These are phyloP conservation scores for Dryobotodes eremita DNA, from an alignment of 2,888 invertebrate genomes.

Conservation along the genomic window DNA sequence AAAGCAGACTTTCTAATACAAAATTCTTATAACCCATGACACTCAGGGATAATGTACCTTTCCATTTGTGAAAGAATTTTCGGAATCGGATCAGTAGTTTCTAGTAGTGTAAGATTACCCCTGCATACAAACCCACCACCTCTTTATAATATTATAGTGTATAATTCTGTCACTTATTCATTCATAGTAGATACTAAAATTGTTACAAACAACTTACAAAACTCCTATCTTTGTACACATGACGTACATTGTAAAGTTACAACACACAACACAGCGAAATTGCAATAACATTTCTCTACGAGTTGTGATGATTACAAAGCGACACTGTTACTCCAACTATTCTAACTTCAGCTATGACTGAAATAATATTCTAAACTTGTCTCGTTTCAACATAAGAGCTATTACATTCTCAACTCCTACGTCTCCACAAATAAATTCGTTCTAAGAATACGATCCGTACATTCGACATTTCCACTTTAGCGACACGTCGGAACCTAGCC, in stretches of 20 bases:
- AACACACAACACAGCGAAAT: slow-evolving; percentile 27
- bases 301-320: slow-evolving; percentile 52
- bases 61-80: background rate
- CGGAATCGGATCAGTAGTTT: background rate
- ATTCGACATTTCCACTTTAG: slow-evolving; percentile 63
- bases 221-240: background rate
- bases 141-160: background rate
- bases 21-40: background rate
- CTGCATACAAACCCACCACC: background rate
- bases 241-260: slow-evolving; percentile 35
- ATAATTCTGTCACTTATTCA: background rate
- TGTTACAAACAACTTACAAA: slow-evolving; percentile 2
- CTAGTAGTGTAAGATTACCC: too few relatives aligned
- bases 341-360: slow-evolving; percentile 44
- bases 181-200: background rate
- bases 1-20: background rate
- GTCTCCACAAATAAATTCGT: slow-evolving; percentile 56
- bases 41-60: background rate
- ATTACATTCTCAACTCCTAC: slow-evolving; percentile 24
- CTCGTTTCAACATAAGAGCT: slow-evolving; percentile 36
- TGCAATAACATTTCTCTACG: slow-evolving; percentile 49
- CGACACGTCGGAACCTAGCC: slow-evolving; percentile 57
- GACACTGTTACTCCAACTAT: slow-evolving; percentile 43
- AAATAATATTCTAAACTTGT: slow-evolving; percentile 61
- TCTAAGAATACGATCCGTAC: slow-evolving; percentile 52